Evolutionary conservation across 2,113 vertebrate genomes (phyloP).

Genomic region (Amblyornis subalaris): DNA sequence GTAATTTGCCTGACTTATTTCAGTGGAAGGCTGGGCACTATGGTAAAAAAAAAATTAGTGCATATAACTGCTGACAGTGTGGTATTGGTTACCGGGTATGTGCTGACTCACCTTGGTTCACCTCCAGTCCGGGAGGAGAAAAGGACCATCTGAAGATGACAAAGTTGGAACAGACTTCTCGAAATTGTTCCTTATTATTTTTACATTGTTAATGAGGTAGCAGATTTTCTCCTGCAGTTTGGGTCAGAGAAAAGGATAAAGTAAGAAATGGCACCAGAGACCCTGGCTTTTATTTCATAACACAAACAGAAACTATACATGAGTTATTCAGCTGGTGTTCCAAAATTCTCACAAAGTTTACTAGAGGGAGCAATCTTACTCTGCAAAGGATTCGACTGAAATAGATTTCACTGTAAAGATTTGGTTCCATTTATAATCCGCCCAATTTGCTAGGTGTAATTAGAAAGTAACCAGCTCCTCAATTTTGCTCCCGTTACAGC

Average conservation of each 20-base stretch:
- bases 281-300: neutral
- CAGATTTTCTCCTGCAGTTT: neutral
- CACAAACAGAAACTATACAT: neutral
- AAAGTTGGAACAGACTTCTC: neutral
- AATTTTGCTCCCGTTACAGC: neutral
- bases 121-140: neutral
- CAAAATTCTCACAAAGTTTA: neutral
- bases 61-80: constrained; percentile 10
- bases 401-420: neutral
- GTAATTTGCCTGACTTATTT: constrained; percentile 14
- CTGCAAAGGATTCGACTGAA: neutral
- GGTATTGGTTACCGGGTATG: neutral
- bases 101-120: neutral
- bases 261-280: neutral
- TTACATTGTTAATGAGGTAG: neutral
- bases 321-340: neutral
- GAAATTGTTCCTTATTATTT: neutral
- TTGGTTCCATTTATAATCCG: neutral
- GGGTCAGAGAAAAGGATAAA: neutral
- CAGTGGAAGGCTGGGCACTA: neutral
- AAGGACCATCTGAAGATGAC: neutral
- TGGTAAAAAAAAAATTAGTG: neutral
- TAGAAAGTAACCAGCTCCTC: neutral
- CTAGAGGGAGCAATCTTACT: neutral
- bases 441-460: neutral